phyloP scores from a whole-genome alignment of 1,140 invertebrate species.

The Trichonephila clavata region DNA sequence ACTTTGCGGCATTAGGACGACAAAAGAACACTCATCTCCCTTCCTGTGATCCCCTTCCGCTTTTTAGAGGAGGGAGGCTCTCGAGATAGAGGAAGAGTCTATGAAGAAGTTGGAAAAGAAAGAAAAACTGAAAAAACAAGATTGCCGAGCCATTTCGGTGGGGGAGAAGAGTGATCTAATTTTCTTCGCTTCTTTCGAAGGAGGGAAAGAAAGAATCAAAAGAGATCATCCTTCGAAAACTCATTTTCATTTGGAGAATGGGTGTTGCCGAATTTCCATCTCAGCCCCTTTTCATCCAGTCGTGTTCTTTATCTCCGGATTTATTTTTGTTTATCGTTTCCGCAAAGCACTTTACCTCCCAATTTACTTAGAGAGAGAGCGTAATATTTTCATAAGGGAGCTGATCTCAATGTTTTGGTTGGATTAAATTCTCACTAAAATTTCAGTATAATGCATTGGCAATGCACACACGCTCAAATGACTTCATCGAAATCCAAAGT shows the following conservation, averaged over 20 bases:
- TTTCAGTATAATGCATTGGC: no score
- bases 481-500: no score
- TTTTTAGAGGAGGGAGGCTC: background rate
- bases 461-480: no score
- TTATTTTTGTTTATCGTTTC: no score
- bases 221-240: background rate
- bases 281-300: background rate
- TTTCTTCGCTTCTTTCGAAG: background rate
- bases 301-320: background rate
- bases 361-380: no score
- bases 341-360: no score
- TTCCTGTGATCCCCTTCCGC: background rate
- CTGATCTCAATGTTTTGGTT: no score
- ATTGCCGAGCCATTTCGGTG: background rate
- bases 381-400: no score
- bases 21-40: background rate
- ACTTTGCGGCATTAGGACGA: background rate
- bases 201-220: background rate
- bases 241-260: constrained; percentile 6
- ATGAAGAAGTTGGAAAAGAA: background rate
- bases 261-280: background rate
- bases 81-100: no score
- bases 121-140: background rate
- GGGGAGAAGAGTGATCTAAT: background rate
- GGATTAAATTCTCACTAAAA: no score